Evolutionary conservation across 92 coral and sea anemone species (phyloP).

Genomic region (Porites lobata): DNA sequence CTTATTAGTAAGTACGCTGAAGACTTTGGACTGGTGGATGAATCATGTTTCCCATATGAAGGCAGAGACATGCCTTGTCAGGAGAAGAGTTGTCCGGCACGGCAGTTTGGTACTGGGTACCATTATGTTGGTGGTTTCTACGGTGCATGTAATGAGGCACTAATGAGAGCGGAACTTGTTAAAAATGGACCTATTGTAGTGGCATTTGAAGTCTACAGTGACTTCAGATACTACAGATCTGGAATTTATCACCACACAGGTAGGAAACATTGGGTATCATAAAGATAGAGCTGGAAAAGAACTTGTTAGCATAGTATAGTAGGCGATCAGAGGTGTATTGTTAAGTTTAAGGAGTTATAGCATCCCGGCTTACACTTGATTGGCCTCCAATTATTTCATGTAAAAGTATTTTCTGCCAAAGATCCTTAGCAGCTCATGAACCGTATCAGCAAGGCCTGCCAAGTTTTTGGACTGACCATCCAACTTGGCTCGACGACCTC

Average conservation of each 20-base stretch:
- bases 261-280: background rate
- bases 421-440: too few species aligned
- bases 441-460: too few species aligned
- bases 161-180: constrained; percentile 71
- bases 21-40: constrained; percentile 84
- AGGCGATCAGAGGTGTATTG: too few species aligned
- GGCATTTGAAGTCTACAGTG: constrained; percentile 65
- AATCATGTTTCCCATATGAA: constrained; percentile 74
- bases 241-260: constrained; percentile 82
- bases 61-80: constrained; percentile 62
- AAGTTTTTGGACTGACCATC: too few species aligned
- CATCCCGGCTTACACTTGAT: too few species aligned
- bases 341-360: too few species aligned
- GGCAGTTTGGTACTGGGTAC: constrained; percentile 71
- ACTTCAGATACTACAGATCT: constrained; percentile 70
- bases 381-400: too few species aligned
- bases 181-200: constrained; percentile 77
- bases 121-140: constrained; percentile 84
- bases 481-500: too few species aligned
- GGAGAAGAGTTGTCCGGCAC: constrained; percentile 45
- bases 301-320: too few species aligned
- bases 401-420: too few species aligned
- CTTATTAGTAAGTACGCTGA: constrained; percentile 74
- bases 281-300: background rate
- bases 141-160: constrained; percentile 78